Conservation (phyloP, 1,140 invertebrate genomes). For the Drosophila tropicalis region DNA sequence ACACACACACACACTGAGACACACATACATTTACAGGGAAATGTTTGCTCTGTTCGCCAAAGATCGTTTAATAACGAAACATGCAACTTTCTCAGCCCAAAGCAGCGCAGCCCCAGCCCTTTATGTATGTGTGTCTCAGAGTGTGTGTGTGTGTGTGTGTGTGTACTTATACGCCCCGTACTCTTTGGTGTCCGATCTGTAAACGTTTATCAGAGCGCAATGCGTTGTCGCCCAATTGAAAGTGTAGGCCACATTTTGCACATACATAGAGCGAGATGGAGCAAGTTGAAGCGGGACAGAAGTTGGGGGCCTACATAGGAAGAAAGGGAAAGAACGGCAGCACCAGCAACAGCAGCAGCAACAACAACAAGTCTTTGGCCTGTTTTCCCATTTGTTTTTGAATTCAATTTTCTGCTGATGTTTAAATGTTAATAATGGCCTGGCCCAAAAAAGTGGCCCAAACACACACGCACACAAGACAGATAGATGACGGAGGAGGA, state of each 20-base stretch:
- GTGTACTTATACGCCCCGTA: slow-evolving; percentile 14
- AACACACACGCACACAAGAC: not conserved
- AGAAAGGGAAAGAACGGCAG: not conserved
- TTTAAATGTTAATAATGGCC: slow-evolving; percentile 11
- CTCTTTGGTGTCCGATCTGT: slow-evolving; percentile 28
- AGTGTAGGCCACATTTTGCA: slow-evolving; percentile 47
- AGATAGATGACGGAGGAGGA: not conserved
- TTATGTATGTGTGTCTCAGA: slow-evolving; percentile 19
- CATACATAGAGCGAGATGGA: slow-evolving; percentile 20
- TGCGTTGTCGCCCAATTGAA: slow-evolving; percentile 27
- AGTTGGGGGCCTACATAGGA: not conserved
- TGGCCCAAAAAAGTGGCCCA: not conserved
- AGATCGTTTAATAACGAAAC: slow-evolving; percentile 21
- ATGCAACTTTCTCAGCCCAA: slow-evolving; percentile 16
- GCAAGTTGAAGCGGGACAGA: no score
- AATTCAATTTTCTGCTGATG: slow-evolving; percentile 20
- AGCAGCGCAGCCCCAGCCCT: slow-evolving; percentile 1
- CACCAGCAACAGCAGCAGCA: no score
- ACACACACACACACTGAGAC: slow-evolving; percentile 22
- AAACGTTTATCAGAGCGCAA: slow-evolving; percentile 23
- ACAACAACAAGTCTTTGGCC: slow-evolving; percentile 31
- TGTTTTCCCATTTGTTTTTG: slow-evolving; percentile 45
- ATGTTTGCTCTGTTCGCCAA: slow-evolving; percentile 34
- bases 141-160: slow-evolving; percentile 15
- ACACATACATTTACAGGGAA: slow-evolving; percentile 12